A percentile compares a stretch with the other conserved stretches of the same genome.
Evolutionary conservation across 2,888 invertebrate species (phyloP).

Genomic region (Deladenus siricidicola): DNA sequence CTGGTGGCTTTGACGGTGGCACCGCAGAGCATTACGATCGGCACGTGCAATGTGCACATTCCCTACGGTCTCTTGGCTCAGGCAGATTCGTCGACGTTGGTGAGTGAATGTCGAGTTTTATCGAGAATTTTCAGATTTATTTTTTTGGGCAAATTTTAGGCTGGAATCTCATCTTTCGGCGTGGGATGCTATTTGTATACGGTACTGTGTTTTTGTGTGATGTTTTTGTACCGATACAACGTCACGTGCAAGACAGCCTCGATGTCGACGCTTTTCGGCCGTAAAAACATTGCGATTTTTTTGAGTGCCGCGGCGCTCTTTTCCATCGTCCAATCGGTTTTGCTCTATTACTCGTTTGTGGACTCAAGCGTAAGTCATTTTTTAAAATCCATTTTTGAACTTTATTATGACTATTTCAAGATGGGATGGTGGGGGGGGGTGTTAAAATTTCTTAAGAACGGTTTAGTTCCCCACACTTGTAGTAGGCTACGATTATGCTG

Average conservation of each 20-base stretch:
- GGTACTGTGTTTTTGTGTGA: constrained; percentile 21
- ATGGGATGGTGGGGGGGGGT: too few species aligned
- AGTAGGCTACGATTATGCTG: too few species aligned
- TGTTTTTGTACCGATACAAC: constrained; percentile 36
- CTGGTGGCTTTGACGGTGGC: constrained; percentile 26
- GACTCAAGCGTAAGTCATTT: constrained; percentile 23
- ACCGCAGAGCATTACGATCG: constrained; percentile 22
- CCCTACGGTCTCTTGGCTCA: constrained; percentile 28
- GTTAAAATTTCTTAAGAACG: too few species aligned
- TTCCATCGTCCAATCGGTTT: constrained; percentile 29
- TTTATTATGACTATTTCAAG: too few species aligned
- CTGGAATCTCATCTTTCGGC: constrained; percentile 25
- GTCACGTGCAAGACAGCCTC: constrained; percentile 25
- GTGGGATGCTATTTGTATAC: constrained; percentile 29
- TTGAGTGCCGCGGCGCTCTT: constrained; percentile 21
- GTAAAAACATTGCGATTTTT: constrained; percentile 25
- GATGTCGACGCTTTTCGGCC: constrained; percentile 30
- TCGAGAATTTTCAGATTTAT: neutral
- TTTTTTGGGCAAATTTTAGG: constrained; percentile 20
- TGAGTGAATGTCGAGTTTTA: neutral
- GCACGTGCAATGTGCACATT: constrained; percentile 18
- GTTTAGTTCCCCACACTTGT: too few species aligned
- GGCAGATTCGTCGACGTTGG: constrained; percentile 19
- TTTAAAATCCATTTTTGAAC: too few species aligned
- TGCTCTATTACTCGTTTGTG: constrained; percentile 33